Evolutionary conservation across 1,140 invertebrate genomes (phyloP).

Genomic region (Panonychus citri): DNA sequence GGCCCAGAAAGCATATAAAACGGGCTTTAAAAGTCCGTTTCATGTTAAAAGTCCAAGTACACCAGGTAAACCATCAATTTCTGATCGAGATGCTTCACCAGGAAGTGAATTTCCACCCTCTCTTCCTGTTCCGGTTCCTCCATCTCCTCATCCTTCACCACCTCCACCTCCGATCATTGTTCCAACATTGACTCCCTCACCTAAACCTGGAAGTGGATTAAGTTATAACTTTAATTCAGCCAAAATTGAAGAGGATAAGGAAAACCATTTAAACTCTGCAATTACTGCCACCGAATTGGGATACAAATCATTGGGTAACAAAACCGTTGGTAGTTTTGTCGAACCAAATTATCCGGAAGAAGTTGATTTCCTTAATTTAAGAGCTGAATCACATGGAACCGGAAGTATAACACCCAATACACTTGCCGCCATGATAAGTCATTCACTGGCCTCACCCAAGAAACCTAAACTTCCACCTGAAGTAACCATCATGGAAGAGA

Average conservation of each 20-base stretch:
- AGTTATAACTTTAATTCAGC: neutral
- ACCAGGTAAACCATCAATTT: neutral
- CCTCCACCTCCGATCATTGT: neutral
- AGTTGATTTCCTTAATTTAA: neutral
- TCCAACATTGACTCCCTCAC: too few species aligned
- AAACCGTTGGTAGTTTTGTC: neutral
- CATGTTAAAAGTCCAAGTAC: slow-evolving; percentile 39
- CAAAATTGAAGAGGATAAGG: neutral
- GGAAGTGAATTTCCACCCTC: too few species aligned
- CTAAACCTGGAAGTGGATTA: too few species aligned
- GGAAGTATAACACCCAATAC: too few species aligned
- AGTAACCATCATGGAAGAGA: slow-evolving; percentile 83
- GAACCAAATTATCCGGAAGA: neutral
- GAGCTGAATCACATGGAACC: neutral
- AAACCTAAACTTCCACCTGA: slow-evolving; percentile 52
- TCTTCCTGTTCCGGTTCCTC: too few species aligned
- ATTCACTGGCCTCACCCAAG: slow-evolving; percentile 17
- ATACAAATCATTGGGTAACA: neutral
- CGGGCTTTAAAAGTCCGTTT: slow-evolving; percentile 43
- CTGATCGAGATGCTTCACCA: too few species aligned
- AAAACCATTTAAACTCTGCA: neutral
- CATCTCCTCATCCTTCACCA: neutral
- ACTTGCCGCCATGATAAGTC: too few species aligned
- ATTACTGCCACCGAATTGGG: neutral
- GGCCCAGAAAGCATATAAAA: slow-evolving; percentile 82